Conservation (phyloP, 1,140 invertebrate genomes). For the Heliconius melpomene region DNA sequence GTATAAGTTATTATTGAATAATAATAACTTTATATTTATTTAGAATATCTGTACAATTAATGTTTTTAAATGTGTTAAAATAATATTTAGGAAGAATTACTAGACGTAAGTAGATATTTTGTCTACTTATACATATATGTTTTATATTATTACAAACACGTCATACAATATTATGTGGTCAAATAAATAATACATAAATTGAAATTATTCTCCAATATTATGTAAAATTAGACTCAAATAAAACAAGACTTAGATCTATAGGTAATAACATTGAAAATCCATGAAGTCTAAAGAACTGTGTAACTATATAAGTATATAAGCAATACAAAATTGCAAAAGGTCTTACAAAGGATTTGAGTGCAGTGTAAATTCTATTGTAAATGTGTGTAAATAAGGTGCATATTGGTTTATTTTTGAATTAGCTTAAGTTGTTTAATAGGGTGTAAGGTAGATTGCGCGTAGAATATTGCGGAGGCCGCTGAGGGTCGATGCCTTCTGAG, state of each 20-base stretch:
- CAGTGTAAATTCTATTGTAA: constrained; percentile 21
- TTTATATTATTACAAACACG: too few relatives aligned
- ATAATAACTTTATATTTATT: not conserved
- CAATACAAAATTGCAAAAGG: not conserved
- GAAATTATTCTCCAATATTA: constrained; percentile 26
- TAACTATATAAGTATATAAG: constrained; percentile 6
- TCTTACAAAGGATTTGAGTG: not conserved
- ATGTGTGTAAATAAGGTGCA: not conserved
- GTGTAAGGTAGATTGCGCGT: constrained; percentile 57
- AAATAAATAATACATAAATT: constrained; percentile 32
- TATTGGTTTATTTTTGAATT: not conserved
- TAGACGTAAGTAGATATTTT: too few relatives aligned
- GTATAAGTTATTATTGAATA: not conserved
- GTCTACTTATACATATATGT: too few relatives aligned
- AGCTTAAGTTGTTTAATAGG: constrained; percentile 40
- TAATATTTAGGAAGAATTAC: not conserved
- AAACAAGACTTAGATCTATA: not conserved
- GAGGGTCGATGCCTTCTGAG: constrained; percentile 75
- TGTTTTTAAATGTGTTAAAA: not conserved
- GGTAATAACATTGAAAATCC: constrained; percentile 26
- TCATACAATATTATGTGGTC: constrained; percentile 1
- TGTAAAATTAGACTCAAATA: constrained; percentile 6
- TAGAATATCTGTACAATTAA: too few relatives aligned
- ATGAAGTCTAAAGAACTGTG: constrained; percentile 14
- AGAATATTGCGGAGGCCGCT: constrained; percentile 76